Evolutionary conservation across 2,888 invertebrate species (phyloP).

Genomic region (Cenopis cana): DNA sequence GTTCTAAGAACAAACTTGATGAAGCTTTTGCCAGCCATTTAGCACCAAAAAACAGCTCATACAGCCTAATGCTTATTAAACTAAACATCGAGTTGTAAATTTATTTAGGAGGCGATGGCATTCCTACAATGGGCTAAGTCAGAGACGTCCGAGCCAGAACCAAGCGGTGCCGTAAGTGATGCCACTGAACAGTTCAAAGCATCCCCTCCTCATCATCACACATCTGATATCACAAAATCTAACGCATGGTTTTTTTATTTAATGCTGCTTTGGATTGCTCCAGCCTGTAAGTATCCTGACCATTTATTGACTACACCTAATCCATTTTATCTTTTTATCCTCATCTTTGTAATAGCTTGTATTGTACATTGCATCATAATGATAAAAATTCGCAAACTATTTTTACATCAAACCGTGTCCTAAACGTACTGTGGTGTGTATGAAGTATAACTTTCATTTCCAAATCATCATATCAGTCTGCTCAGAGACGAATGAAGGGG

Average conservation of each 20-base stretch:
- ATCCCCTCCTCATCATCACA: constrained; percentile 61
- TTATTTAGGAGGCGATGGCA: constrained; percentile 82
- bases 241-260: constrained; percentile 78
- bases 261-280: constrained; percentile 80
- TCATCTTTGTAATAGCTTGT: constrained; percentile 8
- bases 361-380: background rate
- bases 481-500: background rate
- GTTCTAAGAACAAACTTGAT: constrained; percentile 10
- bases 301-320: constrained; percentile 19
- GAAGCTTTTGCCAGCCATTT: constrained; percentile 36
- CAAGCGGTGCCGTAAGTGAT: constrained; percentile 82
- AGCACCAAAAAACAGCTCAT: constrained; percentile 35
- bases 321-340: background rate
- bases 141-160: constrained; percentile 74
- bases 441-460: background rate
- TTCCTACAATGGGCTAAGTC: constrained; percentile 77
- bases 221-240: constrained; percentile 76
- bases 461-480: background rate
- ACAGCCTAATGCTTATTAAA: constrained; percentile 69
- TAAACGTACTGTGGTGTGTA: background rate
- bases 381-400: background rate
- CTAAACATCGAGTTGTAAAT: constrained; percentile 70
- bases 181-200: constrained; percentile 66
- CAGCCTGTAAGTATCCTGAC: constrained; percentile 81
- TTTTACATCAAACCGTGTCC: constrained; percentile 1